Evolutionary conservation across 2,888 invertebrate species (phyloP), one percentile per base, ranked within the genome.

Genomic region (Leptinotarsa haldemani): DNA sequence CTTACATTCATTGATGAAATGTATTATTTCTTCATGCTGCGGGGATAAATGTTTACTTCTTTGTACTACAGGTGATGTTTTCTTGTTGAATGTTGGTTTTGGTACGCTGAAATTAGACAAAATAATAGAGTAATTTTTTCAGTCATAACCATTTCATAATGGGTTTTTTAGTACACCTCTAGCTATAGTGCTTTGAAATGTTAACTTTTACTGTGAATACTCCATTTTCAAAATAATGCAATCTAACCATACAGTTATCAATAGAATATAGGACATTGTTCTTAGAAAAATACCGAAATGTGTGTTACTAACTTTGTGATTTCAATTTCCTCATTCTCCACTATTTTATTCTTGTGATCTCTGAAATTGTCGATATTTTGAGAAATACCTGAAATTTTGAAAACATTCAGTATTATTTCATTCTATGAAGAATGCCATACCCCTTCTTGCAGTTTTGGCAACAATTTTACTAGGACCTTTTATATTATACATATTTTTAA

Each of bases 401-500:
- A 20, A 25, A 50, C 58, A 50, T 16, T 50, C 12, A n/a, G 40
- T 46, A n/a, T 16, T 25, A 22, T 12, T 48, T 73, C 74, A 40
- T 61, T 40, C 18, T 15, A 40, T 30, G 3, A n/a, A 61, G 4
- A 30, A 61, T n/a, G 74, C 66, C 61, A 74, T 82, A 86, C 86
- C 86, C 83, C 95, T 94, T 90, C 95, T 90, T 84, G 95, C 90
- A 80, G 95, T 94, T 90, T 95, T 95, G 78, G 95, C 94, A 83
- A 94, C 94, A 87, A 95, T 94, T 90, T 95, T 95, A 88, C 94
- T 95, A 78, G 95, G 95, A 78, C 95, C 94, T 88, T 95, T 95
- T 85, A 95, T 93, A 86, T 95, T 95, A 90, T 95, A 95, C 95
- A 95, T 95, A 22, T 50, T 77, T 71, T 40, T 47, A 22, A 67